These are phyloP conservation scores for Ophiothrix spiculata DNA, from an alignment of 35 echinoderm and acorn worm genomes.

Conservation along the genomic window DNA sequence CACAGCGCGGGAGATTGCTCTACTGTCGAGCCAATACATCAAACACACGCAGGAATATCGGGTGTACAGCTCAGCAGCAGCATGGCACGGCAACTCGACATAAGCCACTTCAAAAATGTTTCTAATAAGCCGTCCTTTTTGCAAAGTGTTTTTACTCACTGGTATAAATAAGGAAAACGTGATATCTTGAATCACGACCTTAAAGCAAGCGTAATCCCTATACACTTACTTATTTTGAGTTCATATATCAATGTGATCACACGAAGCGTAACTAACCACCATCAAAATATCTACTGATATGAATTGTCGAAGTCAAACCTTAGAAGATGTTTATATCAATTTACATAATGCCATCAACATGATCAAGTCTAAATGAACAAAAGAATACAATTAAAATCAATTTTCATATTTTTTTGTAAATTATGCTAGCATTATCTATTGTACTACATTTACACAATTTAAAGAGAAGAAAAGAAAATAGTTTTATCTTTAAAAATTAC, in stretches of 20 bases:
- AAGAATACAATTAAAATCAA: no score
- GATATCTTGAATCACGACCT: not conserved
- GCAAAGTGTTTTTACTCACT: not conserved
- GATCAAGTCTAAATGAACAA: no score
- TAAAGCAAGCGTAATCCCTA: not conserved
- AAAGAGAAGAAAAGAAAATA: no score
- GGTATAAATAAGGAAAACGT: conserved; percentile 6
- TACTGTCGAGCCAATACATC: no score
- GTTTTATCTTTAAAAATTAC: no score
- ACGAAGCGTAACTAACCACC: not conserved
- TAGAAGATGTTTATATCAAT: no score
- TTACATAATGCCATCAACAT: no score
- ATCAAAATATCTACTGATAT: not conserved
- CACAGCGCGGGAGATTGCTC: not conserved
- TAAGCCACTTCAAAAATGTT: not conserved
- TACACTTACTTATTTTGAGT: not conserved
- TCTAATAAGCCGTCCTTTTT: not conserved
- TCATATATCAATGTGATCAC: not conserved
- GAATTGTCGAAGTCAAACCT: conserved; percentile 1
- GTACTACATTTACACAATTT: no score
- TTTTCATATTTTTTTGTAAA: no score
- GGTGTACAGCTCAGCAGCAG: not conserved
- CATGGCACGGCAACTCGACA: not conserved
- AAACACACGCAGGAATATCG: not conserved
- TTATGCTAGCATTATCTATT: no score